A percentile compares a stretch with the other conserved stretches of the same genome.
Conservation (phyloP, 2,888 invertebrate genomes). For the Limnephilus rhombicus region DNA sequence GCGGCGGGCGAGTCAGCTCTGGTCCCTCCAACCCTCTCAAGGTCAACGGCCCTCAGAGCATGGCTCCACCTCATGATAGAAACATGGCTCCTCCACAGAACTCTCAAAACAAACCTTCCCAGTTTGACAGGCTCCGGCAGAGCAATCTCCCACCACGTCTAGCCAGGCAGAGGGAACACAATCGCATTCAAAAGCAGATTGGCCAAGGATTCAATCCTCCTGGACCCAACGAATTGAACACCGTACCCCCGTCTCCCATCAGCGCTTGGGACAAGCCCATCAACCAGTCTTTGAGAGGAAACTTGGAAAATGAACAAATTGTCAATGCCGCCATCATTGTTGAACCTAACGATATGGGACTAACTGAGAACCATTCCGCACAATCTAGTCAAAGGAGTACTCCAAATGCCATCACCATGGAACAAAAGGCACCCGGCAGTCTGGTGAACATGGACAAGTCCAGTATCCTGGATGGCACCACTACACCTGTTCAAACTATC, state of each 20-base stretch:
- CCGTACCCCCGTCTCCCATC: slow-evolving; percentile 84
- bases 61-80: slow-evolving; percentile 75
- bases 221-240: slow-evolving; percentile 72
- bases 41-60: slow-evolving; percentile 71
- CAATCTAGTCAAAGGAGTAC: slow-evolving; percentile 75
- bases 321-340: slow-evolving; percentile 68
- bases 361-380: slow-evolving; percentile 72
- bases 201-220: slow-evolving; percentile 70
- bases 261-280: slow-evolving; percentile 94
- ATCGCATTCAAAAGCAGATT: slow-evolving; percentile 76
- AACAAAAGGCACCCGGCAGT: slow-evolving; percentile 69
- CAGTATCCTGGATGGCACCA: slow-evolving; percentile 84
- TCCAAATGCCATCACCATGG: slow-evolving; percentile 72
- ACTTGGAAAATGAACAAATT: slow-evolving; percentile 70
- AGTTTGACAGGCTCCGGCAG: slow-evolving; percentile 75
- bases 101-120: slow-evolving; percentile 68
- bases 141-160: slow-evolving; percentile 87
- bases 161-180: slow-evolving; percentile 84
- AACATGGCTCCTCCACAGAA: slow-evolving; percentile 75
- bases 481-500: slow-evolving; percentile 90
- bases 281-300: slow-evolving; percentile 80
- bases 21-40: slow-evolving; percentile 65
- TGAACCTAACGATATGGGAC: slow-evolving; percentile 62
- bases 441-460: slow-evolving; percentile 74
- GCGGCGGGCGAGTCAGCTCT: slow-evolving; percentile 59